Base-by-base conservation (phyloP, 2,888 invertebrate species). In the Euphydryas editha region DNA sequence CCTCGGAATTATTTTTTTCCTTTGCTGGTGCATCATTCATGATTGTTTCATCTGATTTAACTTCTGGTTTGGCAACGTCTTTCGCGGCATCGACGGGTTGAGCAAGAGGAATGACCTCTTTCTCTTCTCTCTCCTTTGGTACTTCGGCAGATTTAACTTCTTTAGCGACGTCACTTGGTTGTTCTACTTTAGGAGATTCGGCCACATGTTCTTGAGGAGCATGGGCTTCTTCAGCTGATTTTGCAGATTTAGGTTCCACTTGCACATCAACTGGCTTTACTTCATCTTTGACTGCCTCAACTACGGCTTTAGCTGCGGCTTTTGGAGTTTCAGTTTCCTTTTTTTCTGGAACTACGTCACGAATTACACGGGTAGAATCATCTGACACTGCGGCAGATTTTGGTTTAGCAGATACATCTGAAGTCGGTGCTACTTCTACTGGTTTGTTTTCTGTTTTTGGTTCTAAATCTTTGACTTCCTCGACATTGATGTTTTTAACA, bases 321-420 rank as follows among this genome's bases (percentile, higher is more conserved):
- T 72, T 72, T 42, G 73, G 70, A n/a, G 56, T 58, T 55, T 74
- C 72, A 17, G 62, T 55, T 2, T 69, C 80, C 18, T 82, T 76
- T 60, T 89, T 80, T 61, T 85, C 88, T 63, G 84, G 86, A 24
- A 86, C 81, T 8, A 90, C 87, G 59, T 88, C 91, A 46, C 92
- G 88, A 18, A 89, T 81, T 65, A 90, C 87, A 44, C 90, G 81
- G 17, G 84, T 75, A 49, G 76, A 76, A 18, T 88, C 88, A 36
- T 85, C 85, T 60, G 72, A 63, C 10, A 57, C 72, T 24, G 63
- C 71, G 49, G 67, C 67, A 47, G 71, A 67, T 66, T 79, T 79
- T n/a, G 67, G 39, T 30, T 63, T 63, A 20, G 65, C 66, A 30
- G 71, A 65, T 17, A 67, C 63, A 36, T 72, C 65, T 36, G 62